Conservation (phyloP, 2,797 vertebrate genomes). For the Sebastes steindachneri region DNA sequence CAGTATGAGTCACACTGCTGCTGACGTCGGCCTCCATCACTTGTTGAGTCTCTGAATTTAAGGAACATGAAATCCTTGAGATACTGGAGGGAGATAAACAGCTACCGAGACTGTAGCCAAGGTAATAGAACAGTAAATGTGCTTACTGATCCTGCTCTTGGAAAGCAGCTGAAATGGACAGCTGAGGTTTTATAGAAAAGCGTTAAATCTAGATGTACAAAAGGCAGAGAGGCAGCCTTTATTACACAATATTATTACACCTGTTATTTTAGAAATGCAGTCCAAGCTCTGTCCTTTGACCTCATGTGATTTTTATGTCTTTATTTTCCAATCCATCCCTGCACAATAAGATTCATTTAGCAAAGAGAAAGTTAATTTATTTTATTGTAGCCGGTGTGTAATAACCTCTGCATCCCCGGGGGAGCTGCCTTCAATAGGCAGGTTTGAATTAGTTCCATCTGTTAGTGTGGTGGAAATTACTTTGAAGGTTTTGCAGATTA, state of each 20-base stretch:
- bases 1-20: conserved; percentile 30
- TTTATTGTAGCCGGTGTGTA: neutral
- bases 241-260: neutral
- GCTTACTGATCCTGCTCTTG: neutral
- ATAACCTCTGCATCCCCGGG: neutral
- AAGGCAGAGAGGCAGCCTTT: neutral
- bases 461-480: neutral
- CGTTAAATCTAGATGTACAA: neutral
- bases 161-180: neutral
- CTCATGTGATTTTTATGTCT: neutral
- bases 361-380: conserved; percentile 7
- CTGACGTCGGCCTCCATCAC: conserved; percentile 30
- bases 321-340: neutral
- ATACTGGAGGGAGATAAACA: conserved; percentile 11
- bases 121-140: neutral
- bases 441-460: conserved; percentile 18
- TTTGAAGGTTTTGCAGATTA: neutral
- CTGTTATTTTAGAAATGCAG: neutral
- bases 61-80: conserved; percentile 52
- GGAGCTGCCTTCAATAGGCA: conserved; percentile 1
- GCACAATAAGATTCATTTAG: neutral
- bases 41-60: conserved; percentile 60
- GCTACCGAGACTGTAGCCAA: neutral
- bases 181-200: neutral
- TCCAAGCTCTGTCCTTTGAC: neutral